Conservation (phyloP, 1,140 invertebrate species). For the Lepidostoma basale region DNA sequence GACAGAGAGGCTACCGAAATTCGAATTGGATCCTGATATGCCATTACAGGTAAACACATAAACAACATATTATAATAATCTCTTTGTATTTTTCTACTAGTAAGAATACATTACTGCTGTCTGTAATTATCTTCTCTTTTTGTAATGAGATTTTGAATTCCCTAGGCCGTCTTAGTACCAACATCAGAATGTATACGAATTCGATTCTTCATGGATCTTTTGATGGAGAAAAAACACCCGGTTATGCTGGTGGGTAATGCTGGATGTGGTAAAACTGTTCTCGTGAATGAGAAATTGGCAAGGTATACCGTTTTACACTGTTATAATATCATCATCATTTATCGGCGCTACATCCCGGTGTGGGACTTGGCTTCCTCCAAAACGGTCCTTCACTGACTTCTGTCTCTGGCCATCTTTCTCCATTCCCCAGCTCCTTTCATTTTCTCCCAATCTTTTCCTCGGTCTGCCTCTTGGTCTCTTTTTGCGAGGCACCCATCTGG, state of each 20-base stretch:
- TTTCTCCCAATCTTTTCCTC: too few species aligned
- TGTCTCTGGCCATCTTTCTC: too few species aligned
- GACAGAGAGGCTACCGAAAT: constrained; percentile 86
- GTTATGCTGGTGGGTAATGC: constrained; percentile 94
- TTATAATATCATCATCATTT: too few species aligned
- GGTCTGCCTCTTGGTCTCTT: too few species aligned
- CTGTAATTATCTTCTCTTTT: not conserved
- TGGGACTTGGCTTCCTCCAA: too few species aligned
- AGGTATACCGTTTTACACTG: constrained; percentile 51
- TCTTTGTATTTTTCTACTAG: too few species aligned
- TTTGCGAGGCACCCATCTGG: too few species aligned
- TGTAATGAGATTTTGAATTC: constrained; percentile 8
- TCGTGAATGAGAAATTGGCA: constrained; percentile 85
- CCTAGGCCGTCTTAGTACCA: constrained; percentile 86
- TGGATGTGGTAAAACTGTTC: constrained; percentile 89
- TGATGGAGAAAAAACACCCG: constrained; percentile 87
- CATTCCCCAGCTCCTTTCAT: too few species aligned
- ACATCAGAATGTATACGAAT: constrained; percentile 92
- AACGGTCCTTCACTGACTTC: too few species aligned
- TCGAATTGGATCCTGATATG: constrained; percentile 90
- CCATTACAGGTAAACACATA: constrained; percentile 78
- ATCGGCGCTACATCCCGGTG: too few species aligned
- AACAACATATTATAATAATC: not conserved
- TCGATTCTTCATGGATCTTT: constrained; percentile 85
- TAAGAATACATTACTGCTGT: not conserved